These are phyloP conservation scores for Falcunculus frontatus DNA, from an alignment of 2,113 vertebrate genomes.

Conservation along the genomic window DNA sequence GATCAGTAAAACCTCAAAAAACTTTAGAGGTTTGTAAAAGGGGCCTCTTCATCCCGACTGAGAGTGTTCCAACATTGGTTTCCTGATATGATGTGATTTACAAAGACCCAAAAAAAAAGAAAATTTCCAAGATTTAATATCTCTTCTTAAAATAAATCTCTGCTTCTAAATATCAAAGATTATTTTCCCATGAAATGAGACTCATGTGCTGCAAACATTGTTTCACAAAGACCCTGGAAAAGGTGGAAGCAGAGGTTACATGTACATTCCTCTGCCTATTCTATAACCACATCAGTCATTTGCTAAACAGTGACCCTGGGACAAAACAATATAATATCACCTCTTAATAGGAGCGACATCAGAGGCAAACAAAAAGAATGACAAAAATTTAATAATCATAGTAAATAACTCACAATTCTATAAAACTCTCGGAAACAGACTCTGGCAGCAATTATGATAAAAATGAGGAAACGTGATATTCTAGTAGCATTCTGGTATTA, in stretches of 20 bases:
- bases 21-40: neutral
- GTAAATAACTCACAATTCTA: neutral
- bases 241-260: neutral
- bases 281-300: neutral
- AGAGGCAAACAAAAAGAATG: neutral
- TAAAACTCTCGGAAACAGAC: neutral
- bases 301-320: neutral
- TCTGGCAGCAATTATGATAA: neutral
- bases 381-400: neutral
- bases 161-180: neutral
- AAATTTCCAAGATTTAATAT: neutral
- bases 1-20: neutral
- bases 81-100: neutral
- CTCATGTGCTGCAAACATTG: neutral
- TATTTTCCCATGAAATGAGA: neutral
- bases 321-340: neutral
- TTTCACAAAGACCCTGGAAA: neutral
- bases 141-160: neutral
- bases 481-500: neutral
- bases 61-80: neutral
- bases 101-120: neutral
- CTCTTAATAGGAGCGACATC: neutral
- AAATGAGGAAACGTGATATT: neutral
- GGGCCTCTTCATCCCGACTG: neutral
- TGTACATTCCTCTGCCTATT: neutral